Base-by-base conservation (phyloP, 1,140 invertebrate genomes). In the Mylabris phalerata region DNA sequence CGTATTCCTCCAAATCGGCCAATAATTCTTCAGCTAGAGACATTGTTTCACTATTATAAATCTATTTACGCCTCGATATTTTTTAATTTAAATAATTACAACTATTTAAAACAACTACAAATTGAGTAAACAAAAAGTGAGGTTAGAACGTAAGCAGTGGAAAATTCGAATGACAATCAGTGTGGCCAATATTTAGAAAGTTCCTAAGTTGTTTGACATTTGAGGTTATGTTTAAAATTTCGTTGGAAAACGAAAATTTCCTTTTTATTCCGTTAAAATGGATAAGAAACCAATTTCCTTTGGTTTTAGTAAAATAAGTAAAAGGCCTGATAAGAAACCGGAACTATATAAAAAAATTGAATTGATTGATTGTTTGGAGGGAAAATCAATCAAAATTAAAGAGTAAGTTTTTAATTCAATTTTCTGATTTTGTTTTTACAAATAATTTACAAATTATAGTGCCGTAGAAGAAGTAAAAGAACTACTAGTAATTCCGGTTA, bases 21-120 rank as follows among this genome's bases (percentile, higher is more conserved):
- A 97, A 76, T 47, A 98, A 77, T 78, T 98, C 94, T 70, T 98
- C 95, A 0, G 93, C 94, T 62, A 98, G 77, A 72, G 95, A 98
- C 95, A 98, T 98, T 63, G 61, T 72, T 47, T 27, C 44, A 25
- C n/a, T 42, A 2, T 9, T 9, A 3, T 9, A 42, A 42, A 42
- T 42, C 5, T 42, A 42, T 7, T 32, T 32, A 4, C 7, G 3
- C 7, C 7, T 7, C 32, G 7, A 32, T 32, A 32, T 32, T 32
- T 4, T 32, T 5, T 32, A 32, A 32, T 32, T 32, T 32, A 4
- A 32, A 32, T 7, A 32, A 32, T 5, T 32, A 32, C 7, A 32
- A 32, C n/a, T n/a, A n/a, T 7, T 32, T 7, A 7, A 32, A 32
- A 32, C 1, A 32, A 32, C 7, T 32, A 7, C 32, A 32, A 7